Percentiles rank a stretch among this genome's conserved stretches.
phyloP scores from a whole-genome alignment of 2,113 vertebrate genomes.

The Scomber japonicus region DNA sequence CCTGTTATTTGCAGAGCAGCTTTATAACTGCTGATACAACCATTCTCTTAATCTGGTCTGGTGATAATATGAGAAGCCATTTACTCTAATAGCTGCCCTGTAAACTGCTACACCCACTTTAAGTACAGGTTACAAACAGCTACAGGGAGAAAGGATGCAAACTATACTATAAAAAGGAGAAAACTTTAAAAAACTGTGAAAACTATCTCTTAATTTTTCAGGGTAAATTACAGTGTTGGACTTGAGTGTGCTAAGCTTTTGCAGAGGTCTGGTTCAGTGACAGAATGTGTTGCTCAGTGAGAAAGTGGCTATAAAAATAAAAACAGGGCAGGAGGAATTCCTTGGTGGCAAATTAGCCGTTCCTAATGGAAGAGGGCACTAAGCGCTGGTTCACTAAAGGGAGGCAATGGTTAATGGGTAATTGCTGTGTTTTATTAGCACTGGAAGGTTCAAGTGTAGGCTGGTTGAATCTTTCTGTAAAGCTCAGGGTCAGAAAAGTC shows the following conservation, averaged over 20 bases:
- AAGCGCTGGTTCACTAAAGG: slow-evolving; percentile 68
- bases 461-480: slow-evolving; percentile 42
- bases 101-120: slow-evolving; percentile 79
- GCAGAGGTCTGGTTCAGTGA: slow-evolving; percentile 35
- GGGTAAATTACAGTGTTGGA: slow-evolving; percentile 70
- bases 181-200: slow-evolving; percentile 53
- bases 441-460: slow-evolving; percentile 67
- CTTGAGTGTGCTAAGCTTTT: slow-evolving; percentile 26
- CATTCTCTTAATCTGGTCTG: slow-evolving; percentile 72
- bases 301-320: slow-evolving; percentile 78
- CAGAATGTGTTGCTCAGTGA: slow-evolving; percentile 56
- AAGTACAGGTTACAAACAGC: slow-evolving; percentile 79
- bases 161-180: slow-evolving; percentile 53
- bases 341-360: slow-evolving; percentile 76
- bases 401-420: slow-evolving; percentile 76
- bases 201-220: slow-evolving; percentile 64
- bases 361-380: slow-evolving; percentile 73
- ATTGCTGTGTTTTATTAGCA: slow-evolving; percentile 72
- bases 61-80: slow-evolving; percentile 76
- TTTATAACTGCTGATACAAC: slow-evolving; percentile 77
- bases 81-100: slow-evolving; percentile 80
- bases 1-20: slow-evolving; percentile 73
- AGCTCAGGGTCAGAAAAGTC: slow-evolving; percentile 47
- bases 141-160: slow-evolving; percentile 59
- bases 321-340: slow-evolving; percentile 74